phyloP scores from a whole-genome alignment of 2,113 vertebrate species.

The Tenrec ecaudatus region DNA sequence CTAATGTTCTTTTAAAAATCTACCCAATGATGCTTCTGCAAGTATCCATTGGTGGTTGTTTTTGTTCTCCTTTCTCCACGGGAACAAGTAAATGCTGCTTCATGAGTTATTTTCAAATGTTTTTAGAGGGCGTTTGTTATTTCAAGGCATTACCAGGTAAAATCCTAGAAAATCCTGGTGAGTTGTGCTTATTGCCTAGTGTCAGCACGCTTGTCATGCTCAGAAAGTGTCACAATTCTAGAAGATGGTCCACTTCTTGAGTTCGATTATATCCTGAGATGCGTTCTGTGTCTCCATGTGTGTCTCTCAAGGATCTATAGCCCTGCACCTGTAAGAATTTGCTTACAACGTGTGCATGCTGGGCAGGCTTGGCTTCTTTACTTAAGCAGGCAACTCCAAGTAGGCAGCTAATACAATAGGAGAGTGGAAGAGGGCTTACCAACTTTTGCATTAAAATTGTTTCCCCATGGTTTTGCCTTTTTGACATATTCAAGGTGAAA shows the following conservation, averaged over 20 bases:
- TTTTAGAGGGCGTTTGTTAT: slow-evolving; percentile 88
- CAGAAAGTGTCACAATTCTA: slow-evolving; percentile 77
- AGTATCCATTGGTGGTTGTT: slow-evolving; percentile 85
- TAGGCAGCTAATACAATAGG: background rate
- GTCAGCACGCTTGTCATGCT: slow-evolving; percentile 80
- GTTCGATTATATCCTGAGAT: slow-evolving; percentile 73
- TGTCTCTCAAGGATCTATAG: slow-evolving; percentile 27
- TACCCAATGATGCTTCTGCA: slow-evolving; percentile 82
- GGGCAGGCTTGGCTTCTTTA: slow-evolving; percentile 31
- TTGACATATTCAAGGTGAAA: slow-evolving; percentile 24
- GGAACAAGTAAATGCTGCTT: slow-evolving; percentile 87
- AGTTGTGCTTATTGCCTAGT: slow-evolving; percentile 85
- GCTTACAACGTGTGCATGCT: background rate
- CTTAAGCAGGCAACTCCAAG: slow-evolving; percentile 2
- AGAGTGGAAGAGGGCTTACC: background rate
- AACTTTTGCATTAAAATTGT: background rate
- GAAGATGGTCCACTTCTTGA: slow-evolving; percentile 67
- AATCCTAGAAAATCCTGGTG: slow-evolving; percentile 82
- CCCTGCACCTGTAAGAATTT: background rate
- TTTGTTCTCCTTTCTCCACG: slow-evolving; percentile 83
- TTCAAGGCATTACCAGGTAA: slow-evolving; percentile 84
- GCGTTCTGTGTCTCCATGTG: background rate
- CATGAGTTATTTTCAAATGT: slow-evolving; percentile 86
- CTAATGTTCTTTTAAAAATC: slow-evolving; percentile 81
- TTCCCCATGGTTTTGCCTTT: background rate